Base-by-base conservation (phyloP, 2,888 invertebrate species). In the Microplitis deprimator region DNA sequence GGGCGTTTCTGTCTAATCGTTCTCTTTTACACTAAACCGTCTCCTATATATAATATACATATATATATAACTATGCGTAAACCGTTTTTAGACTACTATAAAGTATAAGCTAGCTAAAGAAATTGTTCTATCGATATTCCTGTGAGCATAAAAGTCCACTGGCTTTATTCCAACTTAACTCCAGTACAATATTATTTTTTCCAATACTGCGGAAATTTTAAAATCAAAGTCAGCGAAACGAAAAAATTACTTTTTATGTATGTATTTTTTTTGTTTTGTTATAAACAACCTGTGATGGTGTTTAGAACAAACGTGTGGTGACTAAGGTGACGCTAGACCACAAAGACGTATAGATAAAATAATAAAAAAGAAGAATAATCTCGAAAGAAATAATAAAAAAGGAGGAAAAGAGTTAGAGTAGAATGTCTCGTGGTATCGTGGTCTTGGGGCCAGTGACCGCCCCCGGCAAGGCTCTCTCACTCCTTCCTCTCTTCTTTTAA, bases 371-470 rank as follows among this genome's bases (percentile, higher is more conserved):
- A 50, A 60, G 40, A 50, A 68, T 59, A n/a, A 50, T 41, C 61
- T 65, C 50, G n/a, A 40, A 75, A 38, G 75, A 75, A 16, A 41
- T 20, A 50, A 61, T 39, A 6, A 20, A 68, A 29, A 73, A 68
- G 59, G 20, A 72, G 67, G 68, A 74, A 41, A 62, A 39, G 73
- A 75, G 59, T 68, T 50, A 68, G 71, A 78, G 61, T 74, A 73
- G 75, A 77, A 60, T 77, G 83, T 81, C 82, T 82, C 81, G 79
- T 84, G 83, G 84, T 85, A 59, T 77, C 71, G 86, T 84, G 83
- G 84, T 85, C 67, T 77, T 71, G 86, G 83, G 89, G 89, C 89
- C 89, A 89, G 85, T 89, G 89, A 89, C 89, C 89, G 89, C 88
- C 88, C 89, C 87, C 86, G 89, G 87, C 89, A 88, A 89, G 87